Conservation (phyloP, 53 echinoderm and acorn worm species). For the Apostichopus leukothele region DNA sequence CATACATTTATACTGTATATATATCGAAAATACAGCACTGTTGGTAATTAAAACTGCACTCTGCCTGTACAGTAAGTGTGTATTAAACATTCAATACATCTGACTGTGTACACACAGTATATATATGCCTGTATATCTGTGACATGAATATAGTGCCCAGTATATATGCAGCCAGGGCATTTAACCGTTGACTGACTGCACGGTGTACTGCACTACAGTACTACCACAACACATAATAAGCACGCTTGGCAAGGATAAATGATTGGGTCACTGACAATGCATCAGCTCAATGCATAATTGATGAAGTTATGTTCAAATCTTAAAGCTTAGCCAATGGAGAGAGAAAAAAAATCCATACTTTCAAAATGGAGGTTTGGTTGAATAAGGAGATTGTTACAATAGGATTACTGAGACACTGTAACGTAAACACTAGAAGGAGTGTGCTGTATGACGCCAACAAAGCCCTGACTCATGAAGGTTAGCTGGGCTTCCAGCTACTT, state of each 20-base stretch:
- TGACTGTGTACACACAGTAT: too few relatives aligned
- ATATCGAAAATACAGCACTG: too few relatives aligned
- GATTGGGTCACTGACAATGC: conserved; percentile 1
- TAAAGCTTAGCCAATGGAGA: conserved; percentile 12
- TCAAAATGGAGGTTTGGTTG: conserved; percentile 7
- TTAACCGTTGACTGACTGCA: too few relatives aligned
- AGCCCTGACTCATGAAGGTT: conserved; percentile 11
- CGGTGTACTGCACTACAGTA: too few relatives aligned
- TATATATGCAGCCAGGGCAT: too few relatives aligned
- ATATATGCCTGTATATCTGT: too few relatives aligned
- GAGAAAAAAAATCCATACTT: conserved; percentile 20
- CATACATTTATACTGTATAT: too few relatives aligned
- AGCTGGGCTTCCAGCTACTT: neutral
- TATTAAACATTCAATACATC: too few relatives aligned
- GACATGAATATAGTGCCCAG: too few relatives aligned
- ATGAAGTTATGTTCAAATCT: conserved; percentile 41
- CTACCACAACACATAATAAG: neutral
- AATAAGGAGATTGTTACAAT: conserved; percentile 21
- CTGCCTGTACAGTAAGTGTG: too few relatives aligned
- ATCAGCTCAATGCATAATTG: neutral
- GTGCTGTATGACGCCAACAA: neutral
- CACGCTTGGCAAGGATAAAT: neutral
- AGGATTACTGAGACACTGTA: neutral
- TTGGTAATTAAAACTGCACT: too few relatives aligned
- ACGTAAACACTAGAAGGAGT: conserved; percentile 15